Evolutionary conservation across 2,113 vertebrate species (phyloP).

Genomic region (Mohoua ochrocephala): DNA sequence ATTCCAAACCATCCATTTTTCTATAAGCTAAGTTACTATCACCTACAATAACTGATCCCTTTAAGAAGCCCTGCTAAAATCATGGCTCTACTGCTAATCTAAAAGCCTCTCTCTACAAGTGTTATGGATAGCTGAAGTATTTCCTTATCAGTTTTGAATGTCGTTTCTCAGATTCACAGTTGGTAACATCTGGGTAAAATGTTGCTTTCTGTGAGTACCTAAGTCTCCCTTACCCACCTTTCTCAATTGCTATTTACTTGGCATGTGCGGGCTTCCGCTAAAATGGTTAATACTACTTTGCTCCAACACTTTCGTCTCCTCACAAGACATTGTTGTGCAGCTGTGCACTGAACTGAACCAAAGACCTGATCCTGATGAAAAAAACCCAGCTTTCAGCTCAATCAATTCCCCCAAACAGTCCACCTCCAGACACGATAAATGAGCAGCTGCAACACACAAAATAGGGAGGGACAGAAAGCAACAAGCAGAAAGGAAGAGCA

Average conservation of each 20-base stretch:
- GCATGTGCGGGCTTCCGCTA: neutral
- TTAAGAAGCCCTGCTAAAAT: neutral
- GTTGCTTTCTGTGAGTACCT: fast-evolving
- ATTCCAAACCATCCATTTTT: neutral
- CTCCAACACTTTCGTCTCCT: neutral
- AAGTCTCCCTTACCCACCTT: neutral
- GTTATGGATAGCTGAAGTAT: neutral
- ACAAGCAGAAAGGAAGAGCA: neutral
- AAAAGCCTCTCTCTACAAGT: neutral
- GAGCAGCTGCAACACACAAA: neutral
- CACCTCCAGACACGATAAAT: neutral
- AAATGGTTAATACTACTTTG: neutral
- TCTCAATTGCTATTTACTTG: neutral
- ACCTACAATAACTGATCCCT: neutral
- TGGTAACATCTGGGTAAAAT: neutral
- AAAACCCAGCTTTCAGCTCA: neutral
- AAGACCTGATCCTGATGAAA: neutral
- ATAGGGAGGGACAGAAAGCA: neutral
- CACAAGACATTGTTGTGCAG: neutral
- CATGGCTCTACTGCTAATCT: neutral
- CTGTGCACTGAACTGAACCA: neutral
- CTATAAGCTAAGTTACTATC: neutral
- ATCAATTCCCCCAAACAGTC: neutral
- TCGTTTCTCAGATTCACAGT: neutral
- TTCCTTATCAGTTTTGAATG: neutral